Conservation (phyloP, 2,113 vertebrate genomes). For the Phyllostomus discolor region DNA sequence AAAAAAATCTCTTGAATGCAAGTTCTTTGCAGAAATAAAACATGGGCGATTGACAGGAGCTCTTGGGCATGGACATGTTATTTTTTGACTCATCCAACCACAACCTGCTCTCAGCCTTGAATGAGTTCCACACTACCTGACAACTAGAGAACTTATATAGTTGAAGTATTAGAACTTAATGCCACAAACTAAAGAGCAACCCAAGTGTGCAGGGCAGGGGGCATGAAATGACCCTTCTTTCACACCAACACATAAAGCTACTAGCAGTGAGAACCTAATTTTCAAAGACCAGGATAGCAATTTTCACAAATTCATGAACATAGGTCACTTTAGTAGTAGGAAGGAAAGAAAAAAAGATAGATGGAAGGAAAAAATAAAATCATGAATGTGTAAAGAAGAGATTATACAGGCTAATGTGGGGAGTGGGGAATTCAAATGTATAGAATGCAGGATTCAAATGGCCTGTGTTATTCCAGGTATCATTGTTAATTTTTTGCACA, state of each 20-base stretch:
- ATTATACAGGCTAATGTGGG: neutral
- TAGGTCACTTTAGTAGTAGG: neutral
- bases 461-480: neutral
- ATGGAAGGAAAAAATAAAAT: neutral
- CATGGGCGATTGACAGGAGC: neutral
- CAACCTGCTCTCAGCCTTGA: neutral
- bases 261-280: neutral
- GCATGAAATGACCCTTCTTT: neutral
- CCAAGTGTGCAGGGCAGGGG: neutral
- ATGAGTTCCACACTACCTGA: neutral
- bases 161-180: conserved; percentile 1
- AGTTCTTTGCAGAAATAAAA: neutral
- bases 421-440: neutral
- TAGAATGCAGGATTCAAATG: neutral
- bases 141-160: neutral
- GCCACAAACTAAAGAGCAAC: neutral
- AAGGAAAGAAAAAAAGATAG: neutral
- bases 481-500: neutral
- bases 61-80: neutral
- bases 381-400: neutral
- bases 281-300: neutral
- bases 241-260: neutral
- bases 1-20: neutral
- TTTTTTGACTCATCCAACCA: neutral
- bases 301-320: neutral